Base-by-base conservation (phyloP, 2,113 vertebrate genomes). In the Laticauda colubrina region DNA sequence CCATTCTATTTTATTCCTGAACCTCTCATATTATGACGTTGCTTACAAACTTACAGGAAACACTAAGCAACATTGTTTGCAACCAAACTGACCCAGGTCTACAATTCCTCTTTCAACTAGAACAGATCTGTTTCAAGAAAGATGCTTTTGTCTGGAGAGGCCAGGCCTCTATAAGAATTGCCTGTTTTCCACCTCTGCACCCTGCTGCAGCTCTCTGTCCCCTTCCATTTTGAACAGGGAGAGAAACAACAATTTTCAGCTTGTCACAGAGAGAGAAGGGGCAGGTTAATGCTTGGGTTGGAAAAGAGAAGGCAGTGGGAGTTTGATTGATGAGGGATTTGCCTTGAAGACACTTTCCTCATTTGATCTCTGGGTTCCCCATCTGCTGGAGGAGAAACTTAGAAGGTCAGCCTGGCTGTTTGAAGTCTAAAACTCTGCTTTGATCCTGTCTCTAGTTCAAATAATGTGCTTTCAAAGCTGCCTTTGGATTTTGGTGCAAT, bases 141-240 rank as follows among this genome's bases (percentile, higher is more conserved):
- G 11, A 20, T 4, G 89, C 61, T 0, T 91, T 95, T 59, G 59
- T 93, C 64, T 81, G 53, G 15, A 64, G 91, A 89, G 90, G 93
- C 57, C 91, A 90, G 64, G 61, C 93, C 96, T 96, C 89, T 39
- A 94, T 96, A 90, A 64, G 21, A 55, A n/a, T 24, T 26, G 34
- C 88, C 92, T 96, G 24, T 0, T 0, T 92, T n/a, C 3, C 29
- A 88, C 64, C 14, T 94, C 59, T 26, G 55, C 61, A 5, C 26
- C 61, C 85, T 26, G 91, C 93, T 43, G 88, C 39, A 53, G n/a
- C 57, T n/a, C 87, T n/a, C 2, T 8, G 12, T 88, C 1, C 26
- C 4, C 0, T 92, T 89, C 61, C 34, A 43, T 89, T 55, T 56
- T n/a, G 2, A 18, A 14, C 34, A 0, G 15, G 20, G 1, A n/a